phyloP scores from a whole-genome alignment of 1,140 invertebrate genomes.

The Procambarus virginalis region DNA sequence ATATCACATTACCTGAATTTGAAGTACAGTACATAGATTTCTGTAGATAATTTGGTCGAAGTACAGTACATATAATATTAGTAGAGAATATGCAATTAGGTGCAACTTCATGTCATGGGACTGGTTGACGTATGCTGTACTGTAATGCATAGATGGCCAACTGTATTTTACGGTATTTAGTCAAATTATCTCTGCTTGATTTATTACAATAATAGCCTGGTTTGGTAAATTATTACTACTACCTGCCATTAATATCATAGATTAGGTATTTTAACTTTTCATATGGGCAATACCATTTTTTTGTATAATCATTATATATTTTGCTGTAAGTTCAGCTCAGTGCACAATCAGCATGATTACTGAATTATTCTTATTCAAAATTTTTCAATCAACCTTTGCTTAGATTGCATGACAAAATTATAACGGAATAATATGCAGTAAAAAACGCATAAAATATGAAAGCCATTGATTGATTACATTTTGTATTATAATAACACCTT shows the following conservation, averaged over 20 bases:
- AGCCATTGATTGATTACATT: not conserved
- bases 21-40: constrained; percentile 30
- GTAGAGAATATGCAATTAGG: constrained; percentile 2
- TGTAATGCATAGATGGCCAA: constrained; percentile 12
- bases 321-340: constrained; percentile 16
- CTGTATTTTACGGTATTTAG: constrained; percentile 13
- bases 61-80: not conserved
- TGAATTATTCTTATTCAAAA: constrained; percentile 14
- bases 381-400: not conserved
- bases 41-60: not conserved
- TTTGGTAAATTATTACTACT: not conserved
- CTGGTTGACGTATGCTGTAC: constrained; percentile 9
- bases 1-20: constrained; percentile 15
- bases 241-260: constrained; percentile 7
- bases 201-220: constrained; percentile 3
- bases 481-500: not conserved
- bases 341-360: constrained; percentile 16
- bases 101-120: constrained; percentile 18
- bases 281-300: not conserved
- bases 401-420: not conserved
- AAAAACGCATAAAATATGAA: not conserved
- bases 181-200: constrained; percentile 23
- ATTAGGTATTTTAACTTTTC: not conserved
- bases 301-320: not conserved
- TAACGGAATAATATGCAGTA: not conserved